phyloP scores from a whole-genome alignment of 2,797 vertebrate species.

The Leptatherina wallacei region DNA sequence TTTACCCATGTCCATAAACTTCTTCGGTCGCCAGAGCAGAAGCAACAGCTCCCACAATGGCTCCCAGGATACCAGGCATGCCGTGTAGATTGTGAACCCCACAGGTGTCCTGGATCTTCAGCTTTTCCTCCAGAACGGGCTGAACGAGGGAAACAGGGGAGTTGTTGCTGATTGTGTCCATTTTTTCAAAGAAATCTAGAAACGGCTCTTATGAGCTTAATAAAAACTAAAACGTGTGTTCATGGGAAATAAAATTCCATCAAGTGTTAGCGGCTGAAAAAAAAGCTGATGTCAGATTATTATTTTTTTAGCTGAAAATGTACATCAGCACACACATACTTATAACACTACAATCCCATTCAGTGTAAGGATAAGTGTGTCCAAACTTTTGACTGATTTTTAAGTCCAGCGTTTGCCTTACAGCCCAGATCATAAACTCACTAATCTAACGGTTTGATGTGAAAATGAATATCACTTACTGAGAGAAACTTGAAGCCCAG shows the following conservation, averaged over 20 bases:
- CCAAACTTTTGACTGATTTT: neutral
- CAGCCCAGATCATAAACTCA: neutral
- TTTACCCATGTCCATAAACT: slow-evolving; percentile 86
- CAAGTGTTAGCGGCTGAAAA: neutral
- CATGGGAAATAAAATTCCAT: too few species aligned
- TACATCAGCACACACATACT: neutral
- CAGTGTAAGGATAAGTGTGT: neutral
- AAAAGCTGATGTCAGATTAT: neutral
- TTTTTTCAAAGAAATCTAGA: too few species aligned
- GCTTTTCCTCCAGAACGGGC: slow-evolving; percentile 85
- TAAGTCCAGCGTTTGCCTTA: neutral
- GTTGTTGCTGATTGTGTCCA: neutral
- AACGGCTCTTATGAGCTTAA: too few species aligned
- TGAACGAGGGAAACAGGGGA: slow-evolving; percentile 45
- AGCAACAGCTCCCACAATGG: slow-evolving; percentile 86
- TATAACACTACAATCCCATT: neutral
- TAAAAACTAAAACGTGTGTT: too few species aligned
- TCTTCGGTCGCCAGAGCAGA: slow-evolving; percentile 79
- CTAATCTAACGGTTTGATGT: neutral
- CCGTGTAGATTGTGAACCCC: slow-evolving; percentile 91
- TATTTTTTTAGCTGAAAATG: neutral
- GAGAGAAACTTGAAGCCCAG: slow-evolving; percentile 90
- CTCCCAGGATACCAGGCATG: slow-evolving; percentile 89
- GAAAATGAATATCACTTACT: slow-evolving; percentile 65
- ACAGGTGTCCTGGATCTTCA: slow-evolving; percentile 90